These are phyloP conservation scores for Drosophila repletoides DNA, from an alignment of 1,140 invertebrate species.

Conservation along the genomic window DNA sequence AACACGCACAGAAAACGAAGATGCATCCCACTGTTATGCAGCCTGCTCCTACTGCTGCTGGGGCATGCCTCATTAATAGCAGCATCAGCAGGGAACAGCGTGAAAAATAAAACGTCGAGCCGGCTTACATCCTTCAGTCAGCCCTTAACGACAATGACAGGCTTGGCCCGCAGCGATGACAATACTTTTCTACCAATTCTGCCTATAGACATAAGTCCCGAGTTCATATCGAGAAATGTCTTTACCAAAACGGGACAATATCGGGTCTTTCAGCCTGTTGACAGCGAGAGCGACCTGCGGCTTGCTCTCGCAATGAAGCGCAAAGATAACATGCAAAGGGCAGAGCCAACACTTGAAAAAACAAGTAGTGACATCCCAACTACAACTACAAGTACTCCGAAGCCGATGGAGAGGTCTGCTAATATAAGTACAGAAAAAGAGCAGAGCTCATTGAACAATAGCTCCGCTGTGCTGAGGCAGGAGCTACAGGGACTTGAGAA, in stretches of 20 bases:
- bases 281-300: constrained; percentile 70
- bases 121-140: constrained; percentile 48
- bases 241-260: constrained; percentile 77
- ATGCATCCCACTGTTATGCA: constrained; percentile 40
- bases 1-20: constrained; percentile 67
- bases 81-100: not conserved
- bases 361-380: not conserved
- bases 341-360: not conserved
- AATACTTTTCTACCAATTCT: constrained; percentile 71
- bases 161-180: constrained; percentile 56
- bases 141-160: constrained; percentile 63
- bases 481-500: constrained; percentile 65
- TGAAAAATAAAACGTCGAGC: not conserved
- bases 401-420: constrained; percentile 4
- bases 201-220: constrained; percentile 68
- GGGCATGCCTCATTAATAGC: constrained; percentile 14
- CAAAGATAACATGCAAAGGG: constrained; percentile 48
- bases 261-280: constrained; percentile 69
- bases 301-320: constrained; percentile 55
- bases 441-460: not conserved
- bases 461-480: constrained; percentile 25
- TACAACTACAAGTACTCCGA: not conserved
- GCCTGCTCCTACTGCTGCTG: constrained; percentile 29
- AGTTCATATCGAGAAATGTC: constrained; percentile 76
- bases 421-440: not conserved